phyloP scores from a whole-genome alignment of 2,113 vertebrate genomes.

The Astur gentilis region DNA sequence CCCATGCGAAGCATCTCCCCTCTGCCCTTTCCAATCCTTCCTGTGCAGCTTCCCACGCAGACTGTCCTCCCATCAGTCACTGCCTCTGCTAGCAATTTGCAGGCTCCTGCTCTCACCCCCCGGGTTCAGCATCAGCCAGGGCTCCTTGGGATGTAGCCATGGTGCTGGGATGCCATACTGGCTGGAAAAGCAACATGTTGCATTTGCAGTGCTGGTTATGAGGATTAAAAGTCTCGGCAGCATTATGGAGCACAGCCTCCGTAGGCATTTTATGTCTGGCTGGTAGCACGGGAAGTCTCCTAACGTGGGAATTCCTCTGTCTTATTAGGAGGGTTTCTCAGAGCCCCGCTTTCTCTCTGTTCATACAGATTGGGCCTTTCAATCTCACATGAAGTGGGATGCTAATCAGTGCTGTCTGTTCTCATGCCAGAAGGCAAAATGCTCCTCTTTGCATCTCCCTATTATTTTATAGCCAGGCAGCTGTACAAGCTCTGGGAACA shows the following conservation, averaged over 20 bases:
- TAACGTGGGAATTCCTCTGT: neutral
- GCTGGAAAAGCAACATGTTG: neutral
- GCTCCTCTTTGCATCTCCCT: neutral
- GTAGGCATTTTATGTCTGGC: neutral
- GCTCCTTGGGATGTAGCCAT: neutral
- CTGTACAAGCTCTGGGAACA: neutral
- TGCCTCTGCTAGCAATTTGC: neutral
- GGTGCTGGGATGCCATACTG: no score
- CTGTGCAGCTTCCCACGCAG: fast-evolving
- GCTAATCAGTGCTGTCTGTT: neutral
- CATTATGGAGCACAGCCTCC: neutral
- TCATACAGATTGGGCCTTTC: neutral
- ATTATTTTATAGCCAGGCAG: neutral
- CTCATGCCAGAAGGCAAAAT: neutral
- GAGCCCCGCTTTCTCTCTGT: neutral
- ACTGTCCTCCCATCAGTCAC: neutral
- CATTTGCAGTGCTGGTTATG: neutral
- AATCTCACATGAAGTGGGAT: neutral
- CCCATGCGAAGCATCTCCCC: neutral
- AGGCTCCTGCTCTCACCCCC: neutral
- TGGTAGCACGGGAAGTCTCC: neutral
- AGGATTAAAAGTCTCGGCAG: neutral
- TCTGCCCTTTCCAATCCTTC: neutral
- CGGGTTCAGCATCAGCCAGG: neutral
- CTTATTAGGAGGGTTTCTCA: neutral